Evolutionary conservation across 2,888 invertebrate species (phyloP).

Genomic region (Sisyra terminalis): DNA sequence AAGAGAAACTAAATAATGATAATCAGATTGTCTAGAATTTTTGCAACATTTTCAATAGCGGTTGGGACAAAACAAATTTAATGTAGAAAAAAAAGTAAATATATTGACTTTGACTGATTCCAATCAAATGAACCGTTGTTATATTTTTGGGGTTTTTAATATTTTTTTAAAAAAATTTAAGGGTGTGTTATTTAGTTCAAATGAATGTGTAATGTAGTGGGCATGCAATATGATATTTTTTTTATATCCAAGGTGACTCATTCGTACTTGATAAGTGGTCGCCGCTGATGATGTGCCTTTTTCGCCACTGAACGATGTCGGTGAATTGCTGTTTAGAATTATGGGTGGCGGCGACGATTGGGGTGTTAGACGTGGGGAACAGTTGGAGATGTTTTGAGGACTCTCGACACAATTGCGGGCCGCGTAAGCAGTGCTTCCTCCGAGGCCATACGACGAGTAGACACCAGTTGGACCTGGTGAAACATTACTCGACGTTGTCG

Average conservation of each 20-base stretch:
- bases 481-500: slow-evolving; percentile 16
- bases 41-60: too few relatives aligned
- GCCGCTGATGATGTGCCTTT: slow-evolving; percentile 20
- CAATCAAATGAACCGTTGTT: too few relatives aligned
- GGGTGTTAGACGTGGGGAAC: slow-evolving; percentile 30
- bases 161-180: too few relatives aligned
- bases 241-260: background rate
- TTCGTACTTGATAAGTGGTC: slow-evolving; percentile 22
- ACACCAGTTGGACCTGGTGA: slow-evolving; percentile 20
- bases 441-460: slow-evolving; percentile 20
- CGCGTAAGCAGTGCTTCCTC: slow-evolving; percentile 13
- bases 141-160: too few relatives aligned
- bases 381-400: slow-evolving; percentile 19
- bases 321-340: slow-evolving; percentile 24
- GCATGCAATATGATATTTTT: too few relatives aligned
- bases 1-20: too few relatives aligned
- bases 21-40: too few relatives aligned
- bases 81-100: too few relatives aligned
- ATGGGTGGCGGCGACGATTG: slow-evolving; percentile 29
- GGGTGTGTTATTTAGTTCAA: too few relatives aligned
- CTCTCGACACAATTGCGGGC: slow-evolving; percentile 21
- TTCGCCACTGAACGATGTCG: slow-evolving; percentile 17
- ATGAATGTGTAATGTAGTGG: too few relatives aligned
- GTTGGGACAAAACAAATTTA: too few relatives aligned
- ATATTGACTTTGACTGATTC: too few relatives aligned